Percentiles rank a stretch among this genome's conserved stretches.
Evolutionary conservation across 2,797 vertebrate genomes (phyloP).

Genomic region (Vireo griseus): DNA sequence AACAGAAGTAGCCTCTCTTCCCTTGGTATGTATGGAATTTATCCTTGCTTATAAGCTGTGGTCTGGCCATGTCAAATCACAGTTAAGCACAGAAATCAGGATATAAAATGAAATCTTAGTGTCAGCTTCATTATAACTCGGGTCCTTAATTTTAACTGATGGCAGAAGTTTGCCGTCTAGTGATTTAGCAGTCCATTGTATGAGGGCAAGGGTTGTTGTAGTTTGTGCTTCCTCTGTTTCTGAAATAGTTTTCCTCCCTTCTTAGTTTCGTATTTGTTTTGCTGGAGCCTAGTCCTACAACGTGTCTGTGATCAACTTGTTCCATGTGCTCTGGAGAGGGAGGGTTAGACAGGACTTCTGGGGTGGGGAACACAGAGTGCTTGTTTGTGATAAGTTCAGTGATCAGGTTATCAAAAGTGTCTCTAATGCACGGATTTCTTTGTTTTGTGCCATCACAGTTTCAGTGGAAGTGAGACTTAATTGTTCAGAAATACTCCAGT

Average conservation of each 20-base stretch:
- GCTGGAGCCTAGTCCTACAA: neutral
- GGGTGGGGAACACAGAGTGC: neutral
- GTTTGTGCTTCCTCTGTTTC: neutral
- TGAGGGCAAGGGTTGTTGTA: neutral
- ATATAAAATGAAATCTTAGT: neutral
- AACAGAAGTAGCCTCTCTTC: neutral
- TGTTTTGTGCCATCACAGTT: neutral
- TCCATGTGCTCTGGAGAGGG: fast-evolving
- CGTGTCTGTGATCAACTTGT: fast-evolving
- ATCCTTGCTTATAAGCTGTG: neutral
- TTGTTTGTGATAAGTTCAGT: neutral
- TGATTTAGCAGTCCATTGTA: neutral
- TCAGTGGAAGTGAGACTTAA: neutral
- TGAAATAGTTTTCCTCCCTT: neutral
- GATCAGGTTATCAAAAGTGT: neutral
- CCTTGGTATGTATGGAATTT: neutral
- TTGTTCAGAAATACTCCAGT: neutral
- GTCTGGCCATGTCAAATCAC: neutral
- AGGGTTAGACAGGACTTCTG: neutral
- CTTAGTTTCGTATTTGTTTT: neutral
- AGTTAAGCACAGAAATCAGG: neutral
- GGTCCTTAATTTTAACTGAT: neutral
- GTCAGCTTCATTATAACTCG: neutral
- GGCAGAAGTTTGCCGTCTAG: neutral
- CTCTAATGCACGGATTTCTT: neutral